A percentile compares a stretch with the other conserved stretches of the same genome.
Evolutionary conservation across 2,888 invertebrate genomes (phyloP).

Genomic region (Dione juno): DNA sequence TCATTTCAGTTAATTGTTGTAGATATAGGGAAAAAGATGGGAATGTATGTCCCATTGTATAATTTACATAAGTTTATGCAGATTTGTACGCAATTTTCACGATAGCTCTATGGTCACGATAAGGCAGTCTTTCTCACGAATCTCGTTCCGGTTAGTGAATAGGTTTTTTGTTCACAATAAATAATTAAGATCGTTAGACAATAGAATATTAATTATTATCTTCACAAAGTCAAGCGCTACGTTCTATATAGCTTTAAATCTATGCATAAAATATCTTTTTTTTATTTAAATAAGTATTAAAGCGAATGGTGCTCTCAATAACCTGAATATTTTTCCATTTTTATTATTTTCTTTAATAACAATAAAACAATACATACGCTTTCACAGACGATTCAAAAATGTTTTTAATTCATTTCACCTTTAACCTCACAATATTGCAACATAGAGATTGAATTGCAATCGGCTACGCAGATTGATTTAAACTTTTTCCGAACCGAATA

Average conservation of each 20-base stretch:
- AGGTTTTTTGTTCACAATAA: conserved; percentile 22
- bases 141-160: conserved; percentile 40
- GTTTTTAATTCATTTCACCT: conserved; percentile 19
- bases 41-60: conserved; percentile 49
- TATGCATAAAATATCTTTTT: neutral
- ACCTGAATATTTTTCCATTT: neutral
- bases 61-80: conserved; percentile 58
- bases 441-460: conserved; percentile 18
- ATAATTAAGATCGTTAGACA: conserved; percentile 25
- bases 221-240: neutral
- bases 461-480: conserved; percentile 51
- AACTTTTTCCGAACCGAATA: conserved; percentile 49
- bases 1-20: conserved; percentile 29
- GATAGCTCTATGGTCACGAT: conserved; percentile 51
- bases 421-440: conserved; percentile 20
- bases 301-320: neutral
- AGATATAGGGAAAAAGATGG: conserved; percentile 47
- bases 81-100: conserved; percentile 62
- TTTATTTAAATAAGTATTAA: neutral
- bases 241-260: neutral
- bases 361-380: neutral
- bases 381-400: neutral
- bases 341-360: neutral
- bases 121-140: conserved; percentile 60
- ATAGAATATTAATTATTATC: conserved; percentile 14